phyloP scores from a whole-genome alignment of 1,140 invertebrate genomes.

The Lamellibrachia luymesi region DNA sequence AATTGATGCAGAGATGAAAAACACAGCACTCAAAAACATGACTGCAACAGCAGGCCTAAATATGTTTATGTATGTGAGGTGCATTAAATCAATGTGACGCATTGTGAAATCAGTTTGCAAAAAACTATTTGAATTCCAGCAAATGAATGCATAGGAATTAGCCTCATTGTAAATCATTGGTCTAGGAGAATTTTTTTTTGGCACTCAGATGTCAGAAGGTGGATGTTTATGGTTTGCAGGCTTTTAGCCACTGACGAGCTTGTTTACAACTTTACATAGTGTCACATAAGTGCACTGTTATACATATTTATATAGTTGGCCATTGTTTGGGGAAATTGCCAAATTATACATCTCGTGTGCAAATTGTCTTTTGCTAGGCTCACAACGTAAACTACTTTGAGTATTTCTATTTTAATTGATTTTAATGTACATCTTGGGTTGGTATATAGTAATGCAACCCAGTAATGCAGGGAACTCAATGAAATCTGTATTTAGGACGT shows the following conservation, averaged over 20 bases:
- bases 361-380: background rate
- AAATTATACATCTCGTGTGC: background rate
- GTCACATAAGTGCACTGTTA: background rate
- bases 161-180: background rate
- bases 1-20: background rate
- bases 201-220: background rate
- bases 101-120: background rate
- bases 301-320: background rate
- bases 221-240: background rate
- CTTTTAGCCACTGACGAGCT: background rate
- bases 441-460: too few species aligned
- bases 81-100: background rate
- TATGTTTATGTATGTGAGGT: background rate
- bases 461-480: too few species aligned
- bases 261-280: background rate
- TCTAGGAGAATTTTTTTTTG: background rate
- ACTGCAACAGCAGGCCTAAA: background rate
- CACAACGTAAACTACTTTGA: background rate
- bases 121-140: background rate
- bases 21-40: background rate
- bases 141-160: background rate
- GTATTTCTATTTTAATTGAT: background rate
- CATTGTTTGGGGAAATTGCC: background rate
- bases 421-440: too few species aligned
- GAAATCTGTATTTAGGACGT: too few species aligned